A percentile compares a stretch with the other conserved stretches of the same genome.
These are phyloP conservation scores for Sinhomidia bicolor DNA, from an alignment of 2,888 invertebrate genomes.

Conservation along the genomic window DNA sequence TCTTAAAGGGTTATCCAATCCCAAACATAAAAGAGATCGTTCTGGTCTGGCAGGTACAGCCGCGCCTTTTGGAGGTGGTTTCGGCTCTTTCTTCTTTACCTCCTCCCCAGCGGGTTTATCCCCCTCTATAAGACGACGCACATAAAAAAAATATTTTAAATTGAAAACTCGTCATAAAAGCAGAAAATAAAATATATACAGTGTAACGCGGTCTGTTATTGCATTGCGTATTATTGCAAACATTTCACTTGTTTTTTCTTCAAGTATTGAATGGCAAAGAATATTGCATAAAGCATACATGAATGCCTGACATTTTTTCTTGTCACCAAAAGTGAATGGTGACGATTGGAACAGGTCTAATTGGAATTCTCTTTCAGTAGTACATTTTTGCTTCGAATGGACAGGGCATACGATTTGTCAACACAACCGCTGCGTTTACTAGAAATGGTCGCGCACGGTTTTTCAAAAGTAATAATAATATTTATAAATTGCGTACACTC, in stretches of 20 bases:
- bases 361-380: slow-evolving; percentile 1
- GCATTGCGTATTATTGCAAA: too few species aligned
- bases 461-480: background rate
- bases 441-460: background rate
- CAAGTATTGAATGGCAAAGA: background rate
- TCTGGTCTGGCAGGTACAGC: slow-evolving; percentile 74
- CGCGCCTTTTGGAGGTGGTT: slow-evolving; percentile 61
- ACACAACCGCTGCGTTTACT: background rate
- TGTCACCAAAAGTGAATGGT: slow-evolving; percentile 15
- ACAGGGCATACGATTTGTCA: slow-evolving; percentile 8
- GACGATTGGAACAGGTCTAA: slow-evolving; percentile 20
- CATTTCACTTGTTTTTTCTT: background rate
- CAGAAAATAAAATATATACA: background rate
- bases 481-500: background rate
- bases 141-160: background rate
- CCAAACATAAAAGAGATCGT: slow-evolving; percentile 77
- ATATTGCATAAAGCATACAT: background rate
- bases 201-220: too few species aligned
- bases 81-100: slow-evolving; percentile 50
- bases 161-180: background rate
- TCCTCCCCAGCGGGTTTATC: slow-evolving; percentile 49
- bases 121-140: slow-evolving; percentile 39
- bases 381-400: background rate
- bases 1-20: slow-evolving; percentile 77
- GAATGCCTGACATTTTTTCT: slow-evolving; percentile 18